Base-by-base conservation (phyloP, 2,797 vertebrate species). In the Rhabdophis nuchalis region DNA sequence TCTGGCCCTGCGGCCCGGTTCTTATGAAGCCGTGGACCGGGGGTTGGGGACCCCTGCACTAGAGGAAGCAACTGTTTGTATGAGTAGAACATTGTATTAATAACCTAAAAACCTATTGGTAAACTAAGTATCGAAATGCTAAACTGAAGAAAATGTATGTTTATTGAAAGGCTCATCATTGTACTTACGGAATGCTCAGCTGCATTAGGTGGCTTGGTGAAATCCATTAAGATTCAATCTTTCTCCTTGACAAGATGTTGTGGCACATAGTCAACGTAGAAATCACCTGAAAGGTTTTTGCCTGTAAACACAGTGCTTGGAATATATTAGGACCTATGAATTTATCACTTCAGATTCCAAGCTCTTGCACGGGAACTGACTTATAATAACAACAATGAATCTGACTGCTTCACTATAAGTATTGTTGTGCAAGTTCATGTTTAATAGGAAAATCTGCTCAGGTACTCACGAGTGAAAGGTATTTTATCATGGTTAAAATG, bases 161-260 rank as follows among this genome's bases (percentile, higher is more conserved):
- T 95, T 68, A 72, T 94, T 93, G 56, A 95, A 94, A 32, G 12
- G 25, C 4, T 61, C 87, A 23, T 61, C 60, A 50, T 52, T 86
- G 90, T 93, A 93, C 25, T 92, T 95, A 92, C 89, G n/a, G 95
- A 95, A 93, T 94, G 11, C 27, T 95, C 82, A 90, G 27, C 13
- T 82, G 25, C 5, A 77, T 95, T 95, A 5, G 87, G 94, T 95
- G 94, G 94, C 27, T 95, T 32, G 93, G 89, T 95, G 91, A 95
- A 96, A 93, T 94, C 90, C 94, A 56, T 89, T 96, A 94, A 86
- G 86, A 96, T 96, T 95, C 95, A 86, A 60, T 94, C 58, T 96
- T 90, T 95, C 77, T 96, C 32, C 4, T 93, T 94, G 6, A n/a
- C 18, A 96, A 82, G 46, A 41, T 95, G 86, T 92, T 94, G 50